Conservation (phyloP, 1,140 invertebrate species). For the Drosophila murphyi region DNA sequence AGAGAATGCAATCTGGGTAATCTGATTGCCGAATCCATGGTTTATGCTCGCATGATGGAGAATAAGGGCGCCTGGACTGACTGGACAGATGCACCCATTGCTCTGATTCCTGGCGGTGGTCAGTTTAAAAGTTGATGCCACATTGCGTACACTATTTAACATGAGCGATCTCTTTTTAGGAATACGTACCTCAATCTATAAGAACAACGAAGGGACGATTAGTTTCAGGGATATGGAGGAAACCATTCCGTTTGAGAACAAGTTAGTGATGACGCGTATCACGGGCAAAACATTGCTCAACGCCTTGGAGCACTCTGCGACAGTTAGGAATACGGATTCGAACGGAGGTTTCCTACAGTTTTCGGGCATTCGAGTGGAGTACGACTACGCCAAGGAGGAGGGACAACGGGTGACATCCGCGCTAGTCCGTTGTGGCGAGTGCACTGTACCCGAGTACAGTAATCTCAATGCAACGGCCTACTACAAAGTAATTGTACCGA, state of each 20-base stretch:
- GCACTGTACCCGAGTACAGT: slow-evolving; percentile 84
- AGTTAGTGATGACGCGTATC: slow-evolving; percentile 85
- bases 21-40: slow-evolving; percentile 90
- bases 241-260: slow-evolving; percentile 86
- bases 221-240: slow-evolving; percentile 75
- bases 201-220: slow-evolving; percentile 56
- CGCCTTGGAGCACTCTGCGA: slow-evolving; percentile 86
- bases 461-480: slow-evolving; percentile 80
- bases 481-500: slow-evolving; percentile 86
- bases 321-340: slow-evolving; percentile 84
- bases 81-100: slow-evolving; percentile 92
- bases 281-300: slow-evolving; percentile 84
- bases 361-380: slow-evolving; percentile 86
- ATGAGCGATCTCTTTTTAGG: slow-evolving; percentile 25
- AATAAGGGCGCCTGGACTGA: slow-evolving; percentile 80
- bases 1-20: slow-evolving; percentile 95
- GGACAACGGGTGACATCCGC: slow-evolving; percentile 85
- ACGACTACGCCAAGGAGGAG: slow-evolving; percentile 85
- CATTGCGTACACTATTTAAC: neutral
- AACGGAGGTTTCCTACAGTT: slow-evolving; percentile 87
- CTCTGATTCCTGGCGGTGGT: slow-evolving; percentile 90
- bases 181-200: slow-evolving; percentile 65
- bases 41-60: slow-evolving; percentile 85
- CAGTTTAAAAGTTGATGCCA: neutral
- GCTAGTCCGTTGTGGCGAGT: slow-evolving; percentile 85